Percentiles rank a stretch among this genome's conserved stretches.
Conservation (phyloP, 2,113 vertebrate species). For the Paratilapia polleni region DNA sequence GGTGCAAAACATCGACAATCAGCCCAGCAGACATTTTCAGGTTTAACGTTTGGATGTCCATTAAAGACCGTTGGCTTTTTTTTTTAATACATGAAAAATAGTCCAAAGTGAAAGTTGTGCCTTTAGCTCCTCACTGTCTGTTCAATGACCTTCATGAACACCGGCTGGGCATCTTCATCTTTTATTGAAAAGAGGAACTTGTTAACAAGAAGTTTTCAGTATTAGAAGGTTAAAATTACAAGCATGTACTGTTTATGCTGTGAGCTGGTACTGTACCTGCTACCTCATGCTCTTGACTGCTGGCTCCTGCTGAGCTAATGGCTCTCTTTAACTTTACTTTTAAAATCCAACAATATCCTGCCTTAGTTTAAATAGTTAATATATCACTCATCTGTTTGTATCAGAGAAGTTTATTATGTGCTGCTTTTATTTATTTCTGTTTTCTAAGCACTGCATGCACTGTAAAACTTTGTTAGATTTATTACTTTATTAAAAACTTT, state of each 20-base stretch:
- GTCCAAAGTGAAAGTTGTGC: background rate
- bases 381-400: no score
- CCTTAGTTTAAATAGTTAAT: background rate
- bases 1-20: no score
- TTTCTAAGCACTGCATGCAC: no score
- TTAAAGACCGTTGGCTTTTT: background rate
- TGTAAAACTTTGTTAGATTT: no score
- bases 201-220: no score
- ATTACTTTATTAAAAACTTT: no score
- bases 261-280: background rate
- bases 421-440: no score
- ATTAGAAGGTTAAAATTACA: no score
- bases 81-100: background rate
- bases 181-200: fast-evolving
- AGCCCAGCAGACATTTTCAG: background rate
- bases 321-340: background rate
- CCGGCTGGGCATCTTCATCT: background rate
- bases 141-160: background rate
- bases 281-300: no score
- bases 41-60: background rate
- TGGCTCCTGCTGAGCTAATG: no score
- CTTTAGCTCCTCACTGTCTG: background rate
- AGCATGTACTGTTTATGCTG: no score
- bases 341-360: background rate
- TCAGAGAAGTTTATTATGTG: no score